Evolutionary conservation across 2,113 vertebrate genomes (phyloP).

Genomic region (Peromyscus polionotus): DNA sequence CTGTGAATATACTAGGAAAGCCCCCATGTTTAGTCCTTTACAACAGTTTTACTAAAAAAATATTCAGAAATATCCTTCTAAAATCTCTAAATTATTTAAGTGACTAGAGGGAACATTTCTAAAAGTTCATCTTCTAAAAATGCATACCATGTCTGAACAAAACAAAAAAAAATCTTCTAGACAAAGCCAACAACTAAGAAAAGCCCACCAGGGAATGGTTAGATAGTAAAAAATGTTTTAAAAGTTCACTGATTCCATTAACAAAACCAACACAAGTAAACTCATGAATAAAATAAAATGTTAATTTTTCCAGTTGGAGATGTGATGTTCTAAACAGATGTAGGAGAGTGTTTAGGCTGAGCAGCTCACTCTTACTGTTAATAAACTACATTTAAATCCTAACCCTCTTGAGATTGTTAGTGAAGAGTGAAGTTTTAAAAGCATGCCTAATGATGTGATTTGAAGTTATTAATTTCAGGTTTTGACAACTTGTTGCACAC

Average conservation of each 20-base stretch:
- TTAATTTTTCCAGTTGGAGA: neutral
- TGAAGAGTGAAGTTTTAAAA: neutral
- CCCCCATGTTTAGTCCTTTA: neutral
- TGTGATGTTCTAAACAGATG: neutral
- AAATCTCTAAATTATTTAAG: neutral
- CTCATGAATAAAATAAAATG: neutral
- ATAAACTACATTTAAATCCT: neutral
- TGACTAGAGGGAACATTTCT: neutral
- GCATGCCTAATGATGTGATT: neutral
- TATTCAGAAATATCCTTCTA: neutral
- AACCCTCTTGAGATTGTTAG: neutral
- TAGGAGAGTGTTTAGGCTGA: neutral
- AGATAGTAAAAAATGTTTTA: neutral
- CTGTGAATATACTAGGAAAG: neutral
- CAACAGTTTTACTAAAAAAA: neutral
- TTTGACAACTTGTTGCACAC: neutral
- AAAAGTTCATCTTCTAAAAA: neutral
- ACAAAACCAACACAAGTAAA: neutral
- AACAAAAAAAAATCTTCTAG: neutral
- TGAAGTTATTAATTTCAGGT: neutral
- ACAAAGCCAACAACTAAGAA: neutral
- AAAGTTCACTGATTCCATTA: neutral
- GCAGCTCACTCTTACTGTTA: fast-evolving
- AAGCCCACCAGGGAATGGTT: neutral
- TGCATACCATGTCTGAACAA: neutral